Base-by-base conservation (phyloP, 2,888 invertebrate genomes). In the Dryobotodes eremita region DNA sequence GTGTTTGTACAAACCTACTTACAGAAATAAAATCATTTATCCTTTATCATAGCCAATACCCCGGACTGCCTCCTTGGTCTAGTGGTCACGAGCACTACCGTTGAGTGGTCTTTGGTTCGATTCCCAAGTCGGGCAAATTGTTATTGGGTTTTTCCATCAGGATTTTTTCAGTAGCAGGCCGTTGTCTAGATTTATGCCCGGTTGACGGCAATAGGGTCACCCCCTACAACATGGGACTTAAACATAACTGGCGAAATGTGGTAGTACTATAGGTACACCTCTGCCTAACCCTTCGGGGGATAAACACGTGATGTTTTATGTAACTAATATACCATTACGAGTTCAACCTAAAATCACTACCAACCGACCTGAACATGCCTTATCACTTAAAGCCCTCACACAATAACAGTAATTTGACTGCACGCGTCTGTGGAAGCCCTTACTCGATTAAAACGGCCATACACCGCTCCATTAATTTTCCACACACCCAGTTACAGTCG, bases 381-480 rank as follows among this genome's bases (percentile, higher is more conserved):
- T 31, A 75, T 79, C 79, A 71, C 64, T 55, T 71, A 64, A 26
- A 69, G 42, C 59, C 26, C 4, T 65, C 17, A 69, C 15, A 64
- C 71, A 71, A 84, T 75, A 61, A 80, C 61, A 75, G 31, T 80
- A 70, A 84, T 84, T 83, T 75, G 65, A 59, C 48, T 36, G 64
- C 80, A 84, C 71, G 55, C 73, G 70, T 68, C 36, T 85, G 71
- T 62, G 69, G 62, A 53, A 36, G 31, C 53, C 57, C 31, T 75
- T 66, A 75, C 36, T 69, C 77, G 42, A 84, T 84, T 85, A 75
- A 70, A 72, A 70, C 85, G 57, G 20, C 57, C 69, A 72, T 77
- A 81, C 53, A 77, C 23, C 48, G 85, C 71, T 77, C 85, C 69
- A 77, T 85, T 81, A 72, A 59, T 36, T 75, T 50, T 73, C 70